These are phyloP conservation scores for Bombylius major DNA, from an alignment of 2,888 invertebrate genomes.

Conservation along the genomic window DNA sequence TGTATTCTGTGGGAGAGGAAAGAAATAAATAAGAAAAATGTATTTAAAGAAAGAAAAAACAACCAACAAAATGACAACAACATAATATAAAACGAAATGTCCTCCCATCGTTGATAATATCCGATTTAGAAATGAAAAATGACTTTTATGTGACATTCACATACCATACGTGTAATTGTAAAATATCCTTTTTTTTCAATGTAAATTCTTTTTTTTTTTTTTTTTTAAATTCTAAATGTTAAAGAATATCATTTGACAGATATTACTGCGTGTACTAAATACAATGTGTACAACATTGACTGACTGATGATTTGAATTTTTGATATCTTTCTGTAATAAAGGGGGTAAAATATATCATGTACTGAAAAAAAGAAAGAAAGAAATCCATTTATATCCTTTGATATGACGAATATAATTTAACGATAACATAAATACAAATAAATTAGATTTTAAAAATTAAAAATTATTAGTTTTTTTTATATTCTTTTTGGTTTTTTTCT, in stretches of 20 bases:
- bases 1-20: too few relatives aligned
- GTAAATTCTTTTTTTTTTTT: not conserved
- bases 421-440: not conserved
- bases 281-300: too few relatives aligned
- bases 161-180: not conserved
- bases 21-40: too few relatives aligned
- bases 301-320: too few relatives aligned
- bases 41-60: too few relatives aligned
- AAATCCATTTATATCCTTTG: too few relatives aligned
- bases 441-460: not conserved
- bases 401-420: not conserved
- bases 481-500: too few relatives aligned
- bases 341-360: too few relatives aligned
- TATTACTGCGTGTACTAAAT: not conserved
- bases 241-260: conserved; percentile 2
- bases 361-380: too few relatives aligned
- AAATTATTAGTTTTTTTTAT: not conserved
- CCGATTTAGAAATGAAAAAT: conserved; percentile 11
- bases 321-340: too few relatives aligned
- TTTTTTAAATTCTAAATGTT: conserved; percentile 2
- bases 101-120: conserved; percentile 10
- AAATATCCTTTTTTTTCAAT: conserved; percentile 3
- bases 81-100: conserved; percentile 6
- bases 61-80: not conserved
- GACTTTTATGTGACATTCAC: conserved; percentile 6